Percentiles rank a stretch among this genome's conserved stretches.
Conservation (phyloP, 2,797 vertebrate species). For the Sebastes nivosus region DNA sequence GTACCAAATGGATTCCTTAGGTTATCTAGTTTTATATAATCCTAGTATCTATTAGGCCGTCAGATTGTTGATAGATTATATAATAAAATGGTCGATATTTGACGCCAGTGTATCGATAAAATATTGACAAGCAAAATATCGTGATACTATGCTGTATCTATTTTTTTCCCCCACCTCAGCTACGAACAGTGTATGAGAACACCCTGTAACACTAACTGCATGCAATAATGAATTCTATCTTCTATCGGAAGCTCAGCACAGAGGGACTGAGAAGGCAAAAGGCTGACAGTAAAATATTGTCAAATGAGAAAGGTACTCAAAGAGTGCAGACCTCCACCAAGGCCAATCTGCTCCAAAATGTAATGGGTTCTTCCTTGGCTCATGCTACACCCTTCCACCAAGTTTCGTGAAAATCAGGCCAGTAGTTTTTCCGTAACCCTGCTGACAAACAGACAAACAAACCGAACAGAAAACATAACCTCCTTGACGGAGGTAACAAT, state of each 20-base stretch:
- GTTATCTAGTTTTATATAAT: accelerated
- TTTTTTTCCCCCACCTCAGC: too few species aligned
- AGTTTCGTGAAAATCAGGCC: not conserved
- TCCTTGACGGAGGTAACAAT: not conserved
- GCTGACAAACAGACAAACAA: not conserved
- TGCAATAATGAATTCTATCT: not conserved
- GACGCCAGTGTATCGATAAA: too few species aligned
- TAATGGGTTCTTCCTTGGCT: not conserved
- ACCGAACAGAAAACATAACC: not conserved
- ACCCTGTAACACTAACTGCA: not conserved
- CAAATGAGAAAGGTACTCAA: not conserved
- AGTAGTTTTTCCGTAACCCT: not conserved
- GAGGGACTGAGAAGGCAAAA: not conserved
- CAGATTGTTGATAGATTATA: too few species aligned
- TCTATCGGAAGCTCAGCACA: not conserved
- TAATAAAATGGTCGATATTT: accelerated
- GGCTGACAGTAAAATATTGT: not conserved
- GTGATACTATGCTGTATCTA: too few species aligned
- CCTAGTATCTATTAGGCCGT: accelerated
- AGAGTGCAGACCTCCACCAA: not conserved
- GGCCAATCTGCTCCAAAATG: not conserved
- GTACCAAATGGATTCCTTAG: too few species aligned
- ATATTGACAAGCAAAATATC: too few species aligned
- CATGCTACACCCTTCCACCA: not conserved
- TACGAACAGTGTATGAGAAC: accelerated